Evolutionary conservation across 2,797 vertebrate genomes (phyloP).

Genomic region (Argya squamiceps): DNA sequence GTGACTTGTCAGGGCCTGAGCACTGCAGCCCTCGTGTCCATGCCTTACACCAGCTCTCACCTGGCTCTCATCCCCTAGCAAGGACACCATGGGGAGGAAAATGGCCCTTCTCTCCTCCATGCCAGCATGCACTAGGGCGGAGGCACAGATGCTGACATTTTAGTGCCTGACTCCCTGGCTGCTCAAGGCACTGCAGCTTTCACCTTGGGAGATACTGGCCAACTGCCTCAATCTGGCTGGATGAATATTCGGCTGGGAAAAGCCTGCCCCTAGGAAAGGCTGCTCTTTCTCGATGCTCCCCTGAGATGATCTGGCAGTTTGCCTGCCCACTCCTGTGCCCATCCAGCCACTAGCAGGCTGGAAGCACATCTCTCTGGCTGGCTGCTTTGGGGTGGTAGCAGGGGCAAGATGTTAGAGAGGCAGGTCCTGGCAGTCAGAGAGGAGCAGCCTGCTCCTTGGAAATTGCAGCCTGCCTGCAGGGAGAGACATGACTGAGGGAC

Average conservation of each 20-base stretch:
- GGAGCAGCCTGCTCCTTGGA: background rate
- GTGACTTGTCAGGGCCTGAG: background rate
- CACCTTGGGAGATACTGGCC: background rate
- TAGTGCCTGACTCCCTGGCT: background rate
- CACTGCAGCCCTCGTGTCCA: rapidly evolving
- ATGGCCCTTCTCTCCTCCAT: rapidly evolving
- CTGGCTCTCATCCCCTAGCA: rapidly evolving
- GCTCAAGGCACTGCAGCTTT: background rate
- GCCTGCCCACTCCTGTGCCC: background rate
- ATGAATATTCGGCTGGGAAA: background rate
- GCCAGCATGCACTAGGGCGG: background rate
- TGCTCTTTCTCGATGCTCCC: background rate
- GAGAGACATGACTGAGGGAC: rapidly evolving
- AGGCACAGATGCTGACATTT: background rate
- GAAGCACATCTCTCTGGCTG: background rate
- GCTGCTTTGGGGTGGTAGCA: background rate
- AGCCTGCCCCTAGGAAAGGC: background rate
- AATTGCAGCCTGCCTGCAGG: background rate
- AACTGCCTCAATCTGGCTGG: background rate
- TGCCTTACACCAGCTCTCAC: background rate
- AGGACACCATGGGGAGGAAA: background rate
- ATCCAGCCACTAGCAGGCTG: background rate
- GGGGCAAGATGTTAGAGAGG: background rate
- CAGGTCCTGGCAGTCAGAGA: background rate
- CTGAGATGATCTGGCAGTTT: background rate